Evolutionary conservation across 64 coral and sea anemone genomes (phyloP).

Genomic region (Catalaphyllia jardinei): DNA sequence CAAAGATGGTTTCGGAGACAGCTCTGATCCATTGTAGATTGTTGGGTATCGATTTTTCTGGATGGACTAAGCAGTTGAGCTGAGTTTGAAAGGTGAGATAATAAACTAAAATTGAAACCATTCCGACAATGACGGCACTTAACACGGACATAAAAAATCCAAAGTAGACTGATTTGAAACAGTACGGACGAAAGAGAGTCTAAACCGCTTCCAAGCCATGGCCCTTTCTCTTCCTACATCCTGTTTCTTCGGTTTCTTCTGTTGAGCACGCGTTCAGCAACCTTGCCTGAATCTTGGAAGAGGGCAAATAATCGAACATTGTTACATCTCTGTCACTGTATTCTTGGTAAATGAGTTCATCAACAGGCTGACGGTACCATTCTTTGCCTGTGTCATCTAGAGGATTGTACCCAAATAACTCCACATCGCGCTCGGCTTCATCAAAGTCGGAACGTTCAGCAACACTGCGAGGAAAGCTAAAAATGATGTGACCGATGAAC

Average conservation of each 20-base stretch:
- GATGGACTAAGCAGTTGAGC: background rate
- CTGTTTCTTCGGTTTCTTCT: background rate
- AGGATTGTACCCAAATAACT: background rate
- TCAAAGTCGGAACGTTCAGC: background rate
- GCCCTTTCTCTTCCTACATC: background rate
- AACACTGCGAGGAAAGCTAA: background rate
- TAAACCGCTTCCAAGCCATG: background rate
- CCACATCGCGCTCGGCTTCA: background rate
- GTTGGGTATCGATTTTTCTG: background rate
- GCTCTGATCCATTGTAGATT: background rate
- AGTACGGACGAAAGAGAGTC: no score
- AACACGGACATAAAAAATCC: background rate
- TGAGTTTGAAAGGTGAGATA: background rate
- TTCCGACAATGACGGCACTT: background rate
- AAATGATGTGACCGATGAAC: background rate
- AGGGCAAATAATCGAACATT: background rate
- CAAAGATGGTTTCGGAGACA: background rate
- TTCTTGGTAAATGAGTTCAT: constrained; percentile 30
- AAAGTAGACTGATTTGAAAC: background rate
- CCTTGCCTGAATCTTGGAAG: no score
- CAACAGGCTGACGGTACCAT: constrained; percentile 5
- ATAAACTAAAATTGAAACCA: background rate
- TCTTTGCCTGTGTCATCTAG: constrained; percentile 6
- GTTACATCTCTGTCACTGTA: background rate
- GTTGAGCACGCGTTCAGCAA: background rate